Conservation (phyloP, 1,140 invertebrate genomes). For the Geopemphigus sp. region DNA sequence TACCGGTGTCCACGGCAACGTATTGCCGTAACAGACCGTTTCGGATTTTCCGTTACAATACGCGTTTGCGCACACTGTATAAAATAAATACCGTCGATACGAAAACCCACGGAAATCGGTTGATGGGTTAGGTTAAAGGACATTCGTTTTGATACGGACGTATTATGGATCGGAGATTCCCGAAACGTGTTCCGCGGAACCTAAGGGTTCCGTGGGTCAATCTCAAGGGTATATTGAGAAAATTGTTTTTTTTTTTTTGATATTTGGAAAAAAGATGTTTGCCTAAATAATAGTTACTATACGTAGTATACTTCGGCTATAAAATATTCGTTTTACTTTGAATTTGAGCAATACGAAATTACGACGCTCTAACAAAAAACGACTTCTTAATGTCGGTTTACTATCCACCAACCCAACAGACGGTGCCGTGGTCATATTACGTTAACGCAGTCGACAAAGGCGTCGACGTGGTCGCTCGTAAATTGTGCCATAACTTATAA, state of each 20-base stretch:
- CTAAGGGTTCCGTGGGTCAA: not conserved
- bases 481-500: conserved; percentile 30
- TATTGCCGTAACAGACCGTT: no score
- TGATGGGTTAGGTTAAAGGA: no score
- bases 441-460: not conserved
- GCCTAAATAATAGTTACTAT: conserved; percentile 11
- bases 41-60: no score
- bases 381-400: no score
- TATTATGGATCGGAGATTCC: no score
- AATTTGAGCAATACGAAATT: conserved; percentile 19
- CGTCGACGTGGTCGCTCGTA: conserved; percentile 3
- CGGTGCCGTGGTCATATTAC: conserved; percentile 14
- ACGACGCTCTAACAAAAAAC: not conserved
- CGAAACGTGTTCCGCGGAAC: no score
- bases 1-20: no score
- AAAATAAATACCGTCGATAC: no score
- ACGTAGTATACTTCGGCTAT: conserved; percentile 11
- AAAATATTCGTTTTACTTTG: conserved; percentile 4
- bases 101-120: no score
- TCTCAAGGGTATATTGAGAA: not conserved
- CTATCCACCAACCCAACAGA: no score
- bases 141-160: no score
- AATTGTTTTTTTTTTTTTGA: conserved; percentile 11
- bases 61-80: no score
- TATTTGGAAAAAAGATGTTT: not conserved